Evolutionary conservation across 2,797 vertebrate species (phyloP), one percentile per base, ranked within the genome.

Genomic region (Parotocinclus haroldoi): DNA sequence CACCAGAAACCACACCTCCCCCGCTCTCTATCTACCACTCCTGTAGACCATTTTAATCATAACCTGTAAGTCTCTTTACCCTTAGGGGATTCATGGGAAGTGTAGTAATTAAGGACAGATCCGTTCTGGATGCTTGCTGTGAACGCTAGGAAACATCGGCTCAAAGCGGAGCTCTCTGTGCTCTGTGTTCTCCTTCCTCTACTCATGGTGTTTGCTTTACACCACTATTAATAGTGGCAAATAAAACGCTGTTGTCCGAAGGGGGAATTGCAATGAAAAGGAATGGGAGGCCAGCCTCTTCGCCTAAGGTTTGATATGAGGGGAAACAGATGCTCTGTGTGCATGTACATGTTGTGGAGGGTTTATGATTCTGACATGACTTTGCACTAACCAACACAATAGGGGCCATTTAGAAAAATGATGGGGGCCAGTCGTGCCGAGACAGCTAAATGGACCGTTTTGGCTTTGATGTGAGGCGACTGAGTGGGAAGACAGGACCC

Each of bases 71-170:
- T 37, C 46, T 52, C 71, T 73, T 71, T 44, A 46, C 73, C 78
- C 68, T 71, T 81, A 70, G 51, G 76, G 79, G 78, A 81, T 80
- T 81, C 83, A 78, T 69, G 69, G 86, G 82, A 79, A 74, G 66
- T 76, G 71, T 72, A 51, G 66, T 86, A 86, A 89, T 88, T 84
- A 82, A 63, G 77, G 78, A 83, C 82, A 87, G 86, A 81, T 88
- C 82, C 82, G 77, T 79, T 72, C 71, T 69, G 67, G 71, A 69
- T 71, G 68, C 84, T 88, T 74, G 71, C 85, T 48, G 42, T 44
- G 12, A 46, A 44, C 79, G 75, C 75, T 60, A 66, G 76, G 72
- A 69, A 75, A 81, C 76, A 66, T 72, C 62, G 48, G 76, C 79
- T 80, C 82, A 53, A 63, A 75, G 78, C 71, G 77, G 75, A 83